phyloP scores from a whole-genome alignment of 2,797 vertebrate species.

The Cirrhinus mrigala region DNA sequence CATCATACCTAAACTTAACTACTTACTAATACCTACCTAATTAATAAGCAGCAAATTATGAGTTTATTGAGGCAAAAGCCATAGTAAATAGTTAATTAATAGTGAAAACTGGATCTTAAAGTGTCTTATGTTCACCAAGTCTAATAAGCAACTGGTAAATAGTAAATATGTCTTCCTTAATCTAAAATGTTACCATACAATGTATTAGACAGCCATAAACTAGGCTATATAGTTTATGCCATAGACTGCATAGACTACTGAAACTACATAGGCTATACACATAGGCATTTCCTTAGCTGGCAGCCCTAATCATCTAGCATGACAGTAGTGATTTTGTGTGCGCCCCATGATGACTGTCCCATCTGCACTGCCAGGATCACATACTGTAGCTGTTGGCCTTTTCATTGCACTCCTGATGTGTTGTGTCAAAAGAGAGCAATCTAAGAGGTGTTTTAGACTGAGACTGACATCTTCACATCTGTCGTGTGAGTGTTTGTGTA shows the following conservation, averaged over 20 bases:
- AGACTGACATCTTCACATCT: neutral
- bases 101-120: too few species aligned
- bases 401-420: neutral
- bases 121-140: too few species aligned
- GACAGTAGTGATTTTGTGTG: neutral
- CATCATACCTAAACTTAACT: too few species aligned
- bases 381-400: neutral
- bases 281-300: neutral
- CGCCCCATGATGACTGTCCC: neutral
- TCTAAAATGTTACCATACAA: too few species aligned
- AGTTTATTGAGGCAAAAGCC: neutral
- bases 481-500: neutral
- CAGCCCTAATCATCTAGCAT: neutral
- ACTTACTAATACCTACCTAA: too few species aligned
- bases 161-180: too few species aligned
- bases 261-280: too few species aligned
- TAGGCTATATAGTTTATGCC: too few species aligned
- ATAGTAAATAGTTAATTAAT: too few species aligned
- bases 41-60: neutral
- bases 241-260: too few species aligned
- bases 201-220: too few species aligned
- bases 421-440: neutral
- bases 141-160: too few species aligned
- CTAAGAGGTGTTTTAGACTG: neutral
- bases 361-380: neutral